Evolutionary conservation across 2,113 vertebrate genomes (phyloP).

Genomic region (Microtus pennsylvanicus): DNA sequence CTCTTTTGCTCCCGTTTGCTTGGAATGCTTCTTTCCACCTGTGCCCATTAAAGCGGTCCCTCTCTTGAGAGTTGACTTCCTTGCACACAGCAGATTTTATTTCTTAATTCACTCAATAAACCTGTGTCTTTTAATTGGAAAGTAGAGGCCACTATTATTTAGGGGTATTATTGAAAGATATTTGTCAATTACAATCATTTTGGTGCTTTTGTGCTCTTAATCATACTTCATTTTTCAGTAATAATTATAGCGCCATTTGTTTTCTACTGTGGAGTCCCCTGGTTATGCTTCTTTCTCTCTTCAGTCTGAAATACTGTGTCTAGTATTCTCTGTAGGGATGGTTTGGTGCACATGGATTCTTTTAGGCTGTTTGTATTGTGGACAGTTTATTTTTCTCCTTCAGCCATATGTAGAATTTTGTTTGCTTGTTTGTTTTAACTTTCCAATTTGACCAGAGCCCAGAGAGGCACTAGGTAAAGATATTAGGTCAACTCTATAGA

Average conservation of each 20-base stretch:
- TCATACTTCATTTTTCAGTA: background rate
- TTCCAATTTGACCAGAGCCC: background rate
- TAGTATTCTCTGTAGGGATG: background rate
- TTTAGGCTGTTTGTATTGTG: background rate
- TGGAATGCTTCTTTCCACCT: background rate
- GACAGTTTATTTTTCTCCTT: background rate
- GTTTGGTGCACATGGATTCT: background rate
- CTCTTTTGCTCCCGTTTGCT: background rate
- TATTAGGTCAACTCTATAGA: background rate
- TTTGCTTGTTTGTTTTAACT: background rate
- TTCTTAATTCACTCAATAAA: background rate
- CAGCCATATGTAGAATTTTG: background rate
- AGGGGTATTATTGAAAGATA: background rate
- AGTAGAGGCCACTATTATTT: background rate
- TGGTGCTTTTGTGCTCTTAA: background rate
- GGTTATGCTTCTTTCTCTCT: background rate
- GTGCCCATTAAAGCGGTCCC: background rate
- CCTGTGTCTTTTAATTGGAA: background rate
- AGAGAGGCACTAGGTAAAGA: conserved; percentile 4
- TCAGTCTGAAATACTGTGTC: background rate
- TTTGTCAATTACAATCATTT: background rate
- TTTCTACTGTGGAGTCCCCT: background rate
- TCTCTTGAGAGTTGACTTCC: background rate
- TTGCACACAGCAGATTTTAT: background rate
- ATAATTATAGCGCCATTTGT: background rate